Evolutionary conservation across 2,797 vertebrate genomes (phyloP), one percentile per base, ranked within the genome.

Genomic region (Sebastes cheni): DNA sequence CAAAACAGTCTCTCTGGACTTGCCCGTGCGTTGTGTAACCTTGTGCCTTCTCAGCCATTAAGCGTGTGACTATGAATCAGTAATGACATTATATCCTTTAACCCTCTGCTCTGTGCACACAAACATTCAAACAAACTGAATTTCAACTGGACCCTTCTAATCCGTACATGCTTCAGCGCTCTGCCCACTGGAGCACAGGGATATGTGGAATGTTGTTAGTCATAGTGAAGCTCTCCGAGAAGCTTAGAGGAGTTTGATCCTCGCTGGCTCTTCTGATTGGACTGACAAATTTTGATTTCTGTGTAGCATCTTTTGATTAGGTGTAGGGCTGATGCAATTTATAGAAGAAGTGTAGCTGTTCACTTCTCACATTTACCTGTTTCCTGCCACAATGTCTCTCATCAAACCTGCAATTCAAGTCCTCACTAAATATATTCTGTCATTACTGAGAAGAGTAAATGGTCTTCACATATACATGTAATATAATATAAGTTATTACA

Each of bases 61-160:
- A 80, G 80, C 71, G 87, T 95, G 92, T 85, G 86, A 92, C 85
- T 88, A 84, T 91, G 91, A 93, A 95, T 96, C 95, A 95, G 94
- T 96, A 95, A 96, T 95, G 95, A 94, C 95, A 96, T 93, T 92
- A 96, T 94, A 95, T 92, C 79, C 72, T 88, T 84, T 86, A 82
- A 92, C 83, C 70, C 80, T 91, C 82, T 87, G 85, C 89, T 88
- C 84, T 80, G 32, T 84, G 80, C 84, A 80, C 77, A 81, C 80
- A 88, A 88, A 91, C 87, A 88, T 82, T 93, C 82, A 87, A 87
- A 89, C 86, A 86, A 89, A 89, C 80, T 89, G 83, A 85, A 85
- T 85, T 87, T 91, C 83, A 89, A 72, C 85, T 88, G 80, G 89
- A 89, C 86, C 67, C 80, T 79, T 85, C 83, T 86, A 75, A 89